These are phyloP conservation scores for Threskiornis aethiopicus DNA, from an alignment of 2,797 vertebrate species.

Conservation along the genomic window DNA sequence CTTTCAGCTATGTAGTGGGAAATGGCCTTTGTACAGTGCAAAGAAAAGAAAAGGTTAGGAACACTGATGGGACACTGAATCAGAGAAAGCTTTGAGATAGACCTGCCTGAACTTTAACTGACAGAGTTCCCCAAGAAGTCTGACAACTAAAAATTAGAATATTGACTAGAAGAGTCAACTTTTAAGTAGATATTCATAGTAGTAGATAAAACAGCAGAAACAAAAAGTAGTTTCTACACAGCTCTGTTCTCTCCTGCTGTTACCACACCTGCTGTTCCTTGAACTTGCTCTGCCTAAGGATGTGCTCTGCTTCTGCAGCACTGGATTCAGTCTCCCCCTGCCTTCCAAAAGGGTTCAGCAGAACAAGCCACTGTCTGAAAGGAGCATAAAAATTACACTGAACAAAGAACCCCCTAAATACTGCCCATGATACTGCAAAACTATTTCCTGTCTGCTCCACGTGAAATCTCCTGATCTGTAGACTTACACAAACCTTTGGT, in stretches of 20 bases:
- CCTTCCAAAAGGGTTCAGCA: background rate
- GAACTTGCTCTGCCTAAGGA: background rate
- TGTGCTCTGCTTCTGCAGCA: background rate
- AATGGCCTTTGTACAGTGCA: background rate
- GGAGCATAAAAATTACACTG: background rate
- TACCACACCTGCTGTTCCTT: background rate
- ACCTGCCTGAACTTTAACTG: background rate
- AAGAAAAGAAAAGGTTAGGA: background rate
- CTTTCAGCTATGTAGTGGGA: background rate
- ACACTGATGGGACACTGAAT: background rate
- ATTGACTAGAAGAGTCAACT: background rate
- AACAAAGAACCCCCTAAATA: background rate
- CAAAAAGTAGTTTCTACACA: background rate
- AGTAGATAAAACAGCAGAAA: background rate
- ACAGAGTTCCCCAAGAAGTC: background rate
- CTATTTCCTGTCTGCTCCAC: background rate
- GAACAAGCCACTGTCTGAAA: background rate
- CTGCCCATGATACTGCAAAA: background rate
- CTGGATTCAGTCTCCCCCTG: background rate
- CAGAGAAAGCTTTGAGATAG: background rate
- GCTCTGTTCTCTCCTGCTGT: background rate
- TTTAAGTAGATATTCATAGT: background rate
- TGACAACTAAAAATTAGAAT: background rate
- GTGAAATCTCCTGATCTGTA: background rate
- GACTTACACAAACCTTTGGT: background rate